phyloP scores from a whole-genome alignment of 1,140 invertebrate species.

The Copidosoma floridanum region DNA sequence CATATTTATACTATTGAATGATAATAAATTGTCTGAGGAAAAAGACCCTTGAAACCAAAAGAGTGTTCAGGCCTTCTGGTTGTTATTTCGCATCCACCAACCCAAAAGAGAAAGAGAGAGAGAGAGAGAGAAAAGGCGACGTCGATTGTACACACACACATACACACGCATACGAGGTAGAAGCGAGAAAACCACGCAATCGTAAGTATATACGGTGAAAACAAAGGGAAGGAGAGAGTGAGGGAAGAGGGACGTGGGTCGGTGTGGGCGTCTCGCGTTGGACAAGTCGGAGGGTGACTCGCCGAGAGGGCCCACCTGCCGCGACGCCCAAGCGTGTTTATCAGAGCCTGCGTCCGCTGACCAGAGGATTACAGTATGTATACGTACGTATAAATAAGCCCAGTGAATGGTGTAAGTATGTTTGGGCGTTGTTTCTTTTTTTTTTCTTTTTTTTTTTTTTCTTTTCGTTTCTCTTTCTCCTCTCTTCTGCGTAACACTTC shows the following conservation, averaged over 20 bases:
- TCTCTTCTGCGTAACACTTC: too few species aligned
- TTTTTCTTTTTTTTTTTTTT: background rate
- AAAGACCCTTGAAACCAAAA: constrained; percentile 33
- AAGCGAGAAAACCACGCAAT: background rate
- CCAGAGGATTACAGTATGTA: constrained; percentile 4
- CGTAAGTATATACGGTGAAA: constrained; percentile 7
- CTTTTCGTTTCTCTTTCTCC: background rate
- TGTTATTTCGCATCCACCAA: constrained; percentile 19
- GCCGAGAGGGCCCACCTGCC: background rate
- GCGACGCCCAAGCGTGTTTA: too few species aligned
- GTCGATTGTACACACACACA: too few species aligned
- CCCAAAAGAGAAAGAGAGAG: background rate
- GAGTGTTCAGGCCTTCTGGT: background rate
- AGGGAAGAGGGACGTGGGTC: constrained; percentile 24
- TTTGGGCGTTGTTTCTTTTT: too few species aligned
- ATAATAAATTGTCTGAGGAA: constrained; percentile 48
- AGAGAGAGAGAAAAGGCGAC: too few species aligned
- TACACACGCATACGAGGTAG: background rate
- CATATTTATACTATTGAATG: too few species aligned
- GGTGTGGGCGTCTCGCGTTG: constrained; percentile 28
- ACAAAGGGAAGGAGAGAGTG: too few species aligned
- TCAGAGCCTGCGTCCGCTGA: constrained; percentile 5
- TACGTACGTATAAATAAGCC: background rate
- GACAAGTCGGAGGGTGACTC: background rate
- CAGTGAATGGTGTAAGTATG: too few species aligned